Base-by-base conservation (phyloP, 2,888 invertebrate genomes). In the Limnephilus auricula region DNA sequence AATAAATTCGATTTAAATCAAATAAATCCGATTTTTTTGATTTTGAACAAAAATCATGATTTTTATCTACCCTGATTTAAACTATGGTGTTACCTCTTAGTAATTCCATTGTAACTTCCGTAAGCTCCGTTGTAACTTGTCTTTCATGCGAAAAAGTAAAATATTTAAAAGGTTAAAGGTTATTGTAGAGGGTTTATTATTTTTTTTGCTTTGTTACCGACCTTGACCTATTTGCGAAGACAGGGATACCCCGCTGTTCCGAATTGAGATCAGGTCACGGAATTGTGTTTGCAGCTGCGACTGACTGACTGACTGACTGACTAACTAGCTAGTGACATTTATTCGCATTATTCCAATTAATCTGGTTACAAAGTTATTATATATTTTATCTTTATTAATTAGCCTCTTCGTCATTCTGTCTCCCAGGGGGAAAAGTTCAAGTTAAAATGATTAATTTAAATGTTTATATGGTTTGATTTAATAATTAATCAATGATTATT, bases 241-340 rank as follows among this genome's bases (percentile, higher is more conserved):
- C 65, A 65, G 6, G n/a, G 65, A 6, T 25, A 65, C 2, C 25
- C 65, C n/a, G 65, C 6, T n/a, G 65, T 65, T 25, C 65, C 1
- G 25, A 65, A n/a, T 65, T 25, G 25, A n/a, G 25, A 65, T n/a
- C 65, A 25, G 65, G 65, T 25, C 65, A 65, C 65, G 65, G 65
- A 65, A 25, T 65, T 9, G 65, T 25, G 25, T 65, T 65, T 65
- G 65, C 65, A 31, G 32, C 80, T 80, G 12, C 32, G 30, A 80
- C 80, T 80, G 80, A 32, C 32, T 80, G 79, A n/a, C 79, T 79
- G 79, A 79, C 79, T 80, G 80, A 31, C 31, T 80, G 79, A n/a
- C 79, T 79, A 30, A 79, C 79, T 80, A 31, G 12, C 31, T 80
- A 12, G 18, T 5, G 30, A 32, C 32, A 31, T 65, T 65, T 65